phyloP scores from a whole-genome alignment of 2,113 vertebrate species.

The Coptodon bakossiorum region DNA sequence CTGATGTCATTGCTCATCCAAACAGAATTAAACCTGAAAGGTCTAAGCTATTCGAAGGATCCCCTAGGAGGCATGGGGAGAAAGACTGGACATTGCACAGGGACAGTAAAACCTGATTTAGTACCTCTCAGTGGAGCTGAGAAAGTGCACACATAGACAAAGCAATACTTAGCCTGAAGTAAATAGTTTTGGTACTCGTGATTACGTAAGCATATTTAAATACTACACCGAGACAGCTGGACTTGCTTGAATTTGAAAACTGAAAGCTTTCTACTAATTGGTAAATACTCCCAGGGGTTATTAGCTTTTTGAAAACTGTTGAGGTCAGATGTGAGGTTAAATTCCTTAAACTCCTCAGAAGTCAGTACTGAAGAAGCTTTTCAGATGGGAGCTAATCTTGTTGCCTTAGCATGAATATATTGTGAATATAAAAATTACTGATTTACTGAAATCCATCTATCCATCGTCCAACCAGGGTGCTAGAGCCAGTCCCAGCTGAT shows the following conservation, averaged over 20 bases:
- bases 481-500: not conserved
- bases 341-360: not conserved
- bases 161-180: not conserved
- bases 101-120: conserved; percentile 45
- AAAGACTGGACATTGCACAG: conserved; percentile 16
- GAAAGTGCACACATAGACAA: not conserved
- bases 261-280: not conserved
- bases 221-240: not conserved
- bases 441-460: not conserved
- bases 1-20: conserved; percentile 52
- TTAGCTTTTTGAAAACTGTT: not conserved
- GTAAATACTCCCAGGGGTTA: not conserved
- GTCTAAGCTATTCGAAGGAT: conserved; percentile 14
- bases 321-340: not conserved
- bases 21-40: conserved; percentile 59
- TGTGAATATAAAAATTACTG: not conserved
- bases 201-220: conserved; percentile 7
- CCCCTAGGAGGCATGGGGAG: conserved; percentile 28
- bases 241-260: not conserved
- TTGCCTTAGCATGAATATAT: not conserved
- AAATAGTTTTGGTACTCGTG: not conserved
- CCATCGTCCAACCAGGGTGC: not conserved
- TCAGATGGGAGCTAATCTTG: not conserved
- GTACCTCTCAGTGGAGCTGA: not conserved
- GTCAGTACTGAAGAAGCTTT: not conserved